phyloP scores from a whole-genome alignment of 92 coral and sea anemone species.

The Phenganax stokvisi region DNA sequence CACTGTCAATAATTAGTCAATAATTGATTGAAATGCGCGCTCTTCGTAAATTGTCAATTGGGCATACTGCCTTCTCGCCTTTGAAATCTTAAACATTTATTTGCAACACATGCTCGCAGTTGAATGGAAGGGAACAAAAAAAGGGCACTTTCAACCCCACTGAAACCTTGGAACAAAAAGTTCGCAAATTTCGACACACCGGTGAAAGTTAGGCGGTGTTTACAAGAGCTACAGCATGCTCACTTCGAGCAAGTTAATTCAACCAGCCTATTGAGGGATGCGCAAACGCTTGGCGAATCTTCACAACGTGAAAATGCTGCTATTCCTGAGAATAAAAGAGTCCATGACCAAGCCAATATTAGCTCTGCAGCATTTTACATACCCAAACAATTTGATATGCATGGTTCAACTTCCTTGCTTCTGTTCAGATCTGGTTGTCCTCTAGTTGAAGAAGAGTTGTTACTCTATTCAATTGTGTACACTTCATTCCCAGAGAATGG shows the following conservation, averaged over 20 bases:
- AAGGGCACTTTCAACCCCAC: slow-evolving; percentile 25
- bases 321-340: background rate
- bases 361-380: background rate
- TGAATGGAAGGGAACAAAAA: slow-evolving; percentile 21
- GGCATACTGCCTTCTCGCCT: too few species aligned
- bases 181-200: slow-evolving; percentile 28
- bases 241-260: background rate
- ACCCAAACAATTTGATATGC: background rate
- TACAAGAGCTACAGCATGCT: slow-evolving; percentile 9
- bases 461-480: slow-evolving; percentile 34
- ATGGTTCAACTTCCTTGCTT: background rate
- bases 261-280: background rate
- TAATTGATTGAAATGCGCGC: too few species aligned
- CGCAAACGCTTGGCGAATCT: slow-evolving; percentile 24
- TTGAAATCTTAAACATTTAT: too few species aligned
- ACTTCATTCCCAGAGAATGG: slow-evolving; percentile 43
- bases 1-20: too few species aligned
- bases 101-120: background rate
- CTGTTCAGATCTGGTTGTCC: slow-evolving; percentile 37
- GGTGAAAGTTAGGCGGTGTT: slow-evolving; percentile 18
- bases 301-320: background rate
- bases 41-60: too few species aligned
- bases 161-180: slow-evolving; percentile 23
- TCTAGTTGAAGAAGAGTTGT: slow-evolving; percentile 30
- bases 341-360: slow-evolving; percentile 27